phyloP scores from a whole-genome alignment of 2,113 vertebrate genomes.

The Callaeas wilsoni region DNA sequence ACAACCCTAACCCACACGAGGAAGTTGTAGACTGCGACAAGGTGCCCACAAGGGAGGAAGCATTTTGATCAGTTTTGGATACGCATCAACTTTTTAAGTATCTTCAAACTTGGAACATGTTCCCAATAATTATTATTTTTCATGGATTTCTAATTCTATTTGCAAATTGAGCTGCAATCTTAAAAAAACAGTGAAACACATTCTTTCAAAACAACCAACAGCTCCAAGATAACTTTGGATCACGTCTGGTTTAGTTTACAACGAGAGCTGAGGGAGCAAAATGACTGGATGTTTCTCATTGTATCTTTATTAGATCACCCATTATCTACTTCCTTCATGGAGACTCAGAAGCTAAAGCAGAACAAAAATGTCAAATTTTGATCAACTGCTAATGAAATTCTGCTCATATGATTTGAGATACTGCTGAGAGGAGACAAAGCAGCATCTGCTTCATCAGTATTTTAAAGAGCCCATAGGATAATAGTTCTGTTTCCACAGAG shows the following conservation, averaged over 20 bases:
- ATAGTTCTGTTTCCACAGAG: neutral
- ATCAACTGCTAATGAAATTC: neutral
- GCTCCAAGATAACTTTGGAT: neutral
- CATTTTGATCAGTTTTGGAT: neutral
- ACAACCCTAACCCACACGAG: rapidly evolving
- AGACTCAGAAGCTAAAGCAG: neutral
- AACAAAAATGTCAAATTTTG: neutral
- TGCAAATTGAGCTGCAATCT: neutral
- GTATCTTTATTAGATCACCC: neutral
- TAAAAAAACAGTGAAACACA: neutral
- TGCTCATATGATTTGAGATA: neutral
- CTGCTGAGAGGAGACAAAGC: neutral
- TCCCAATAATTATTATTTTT: neutral
- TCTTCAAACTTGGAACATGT: neutral
- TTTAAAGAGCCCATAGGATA: neutral
- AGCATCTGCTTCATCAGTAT: neutral
- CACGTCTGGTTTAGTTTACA: neutral
- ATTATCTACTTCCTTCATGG: neutral
- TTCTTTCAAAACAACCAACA: neutral
- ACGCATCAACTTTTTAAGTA: neutral
- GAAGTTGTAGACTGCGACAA: neutral
- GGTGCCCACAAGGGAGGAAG: neutral
- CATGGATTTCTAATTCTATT: neutral
- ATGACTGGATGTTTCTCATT: neutral
- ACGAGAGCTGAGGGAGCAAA: neutral